Base-by-base conservation (phyloP, 2,113 vertebrate genomes). In the Entelurus aequoreus region DNA sequence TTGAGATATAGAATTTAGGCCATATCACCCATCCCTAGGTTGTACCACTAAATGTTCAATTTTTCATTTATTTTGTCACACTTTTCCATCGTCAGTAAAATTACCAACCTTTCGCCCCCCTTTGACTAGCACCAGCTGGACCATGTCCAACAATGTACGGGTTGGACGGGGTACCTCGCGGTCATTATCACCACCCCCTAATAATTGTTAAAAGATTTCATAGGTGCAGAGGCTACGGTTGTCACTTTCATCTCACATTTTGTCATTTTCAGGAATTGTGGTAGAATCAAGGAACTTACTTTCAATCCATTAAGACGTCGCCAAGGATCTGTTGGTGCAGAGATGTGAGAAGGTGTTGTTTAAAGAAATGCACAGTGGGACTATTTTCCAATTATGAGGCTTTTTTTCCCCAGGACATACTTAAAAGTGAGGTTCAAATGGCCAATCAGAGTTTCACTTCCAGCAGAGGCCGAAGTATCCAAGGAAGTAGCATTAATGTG, bases 391-490 rank as follows among this genome's bases (percentile, higher is more conserved):
- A 75, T 79, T 73, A 74, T 76, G 64, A 56, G 11, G 3, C 57
- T 54, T 48, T 35, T 62, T 60, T 83, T 79, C 75, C 59, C 68
- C 37, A 56, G 66, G 64, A 83, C 66, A 73, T 68, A 36, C 63
- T 74, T 81, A 66, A 70, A 74, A 71, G 58, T 51, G 35, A 74
- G 76, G 64, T 76, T 78, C 55, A 69, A 58, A 74, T 79, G 71
- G 54, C 67, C 71, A 73, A 52, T 77, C 74, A 65, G 36, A 71
- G 53, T 76, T 63, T 57, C 44, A 65, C 35, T 71, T 55, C 15
- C 69, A 35, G 48, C 64, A 47, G 52, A 48, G 16, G 36, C 50
- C 58, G n/a, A 50, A 19, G 28, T 69, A 51, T 54, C 62, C 52
- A 28, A 72, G 48, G 38, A 65, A 68, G 52, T 11, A 16, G 36